Evolutionary conservation across 2,888 invertebrate species (phyloP).

Genomic region (Melieria omissa): DNA sequence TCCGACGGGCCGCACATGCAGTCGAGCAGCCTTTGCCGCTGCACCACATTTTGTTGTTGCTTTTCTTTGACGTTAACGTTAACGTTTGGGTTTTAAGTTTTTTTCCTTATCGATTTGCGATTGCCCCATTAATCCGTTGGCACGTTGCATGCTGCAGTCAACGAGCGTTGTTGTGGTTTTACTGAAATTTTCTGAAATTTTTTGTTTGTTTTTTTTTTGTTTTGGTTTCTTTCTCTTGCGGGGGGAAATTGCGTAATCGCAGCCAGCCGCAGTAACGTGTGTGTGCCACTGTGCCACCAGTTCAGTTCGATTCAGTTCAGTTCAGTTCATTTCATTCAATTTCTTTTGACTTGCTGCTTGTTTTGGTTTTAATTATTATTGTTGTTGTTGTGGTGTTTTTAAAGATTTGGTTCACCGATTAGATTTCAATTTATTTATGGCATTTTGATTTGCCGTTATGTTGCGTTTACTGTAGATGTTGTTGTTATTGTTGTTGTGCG

Average conservation of each 20-base stretch:
- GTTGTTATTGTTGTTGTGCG: background rate
- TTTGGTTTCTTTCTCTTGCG: background rate
- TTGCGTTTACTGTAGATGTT: background rate
- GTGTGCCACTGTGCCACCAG: background rate
- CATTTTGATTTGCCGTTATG: background rate
- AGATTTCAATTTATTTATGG: constrained; percentile 13
- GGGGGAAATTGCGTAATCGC: background rate
- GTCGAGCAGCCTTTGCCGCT: background rate
- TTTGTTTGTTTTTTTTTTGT: background rate
- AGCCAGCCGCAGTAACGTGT: background rate
- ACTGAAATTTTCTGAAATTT: background rate
- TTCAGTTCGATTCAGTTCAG: background rate
- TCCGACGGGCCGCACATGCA: background rate
- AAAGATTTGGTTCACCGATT: constrained; percentile 7
- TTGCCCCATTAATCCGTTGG: background rate
- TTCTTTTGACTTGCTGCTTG: background rate
- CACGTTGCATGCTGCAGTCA: background rate
- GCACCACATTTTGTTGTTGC: background rate
- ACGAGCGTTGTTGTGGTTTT: background rate
- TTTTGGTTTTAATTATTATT: background rate
- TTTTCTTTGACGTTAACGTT: background rate
- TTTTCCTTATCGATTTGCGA: background rate
- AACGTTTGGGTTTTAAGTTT: background rate
- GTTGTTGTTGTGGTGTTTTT: background rate
- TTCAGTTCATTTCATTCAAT: no score